A percentile compares a stretch with the other conserved stretches of the same genome.
Evolutionary conservation across 2,888 invertebrate genomes (phyloP).

Genomic region (Protophormia terraenovae): DNA sequence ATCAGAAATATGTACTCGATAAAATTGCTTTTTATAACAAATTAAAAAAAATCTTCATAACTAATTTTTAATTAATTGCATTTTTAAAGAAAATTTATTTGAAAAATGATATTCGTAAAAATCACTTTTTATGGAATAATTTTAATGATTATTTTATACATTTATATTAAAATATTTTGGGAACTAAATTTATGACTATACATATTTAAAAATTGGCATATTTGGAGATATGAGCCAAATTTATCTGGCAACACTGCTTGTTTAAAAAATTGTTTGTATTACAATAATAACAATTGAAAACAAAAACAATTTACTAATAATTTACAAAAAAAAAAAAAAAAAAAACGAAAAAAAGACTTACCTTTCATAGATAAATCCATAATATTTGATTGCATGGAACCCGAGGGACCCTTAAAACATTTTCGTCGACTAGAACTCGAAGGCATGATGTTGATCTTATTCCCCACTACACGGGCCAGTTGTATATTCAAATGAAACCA

Average conservation of each 20-base stretch:
- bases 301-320: neutral
- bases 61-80: no score
- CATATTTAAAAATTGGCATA: no score
- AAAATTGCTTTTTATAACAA: no score
- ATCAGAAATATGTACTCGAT: no score
- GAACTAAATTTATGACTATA: no score
- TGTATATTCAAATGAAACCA: neutral
- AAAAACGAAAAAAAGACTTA: slow-evolving; percentile 67
- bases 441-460: slow-evolving; percentile 39
- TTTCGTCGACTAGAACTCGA: slow-evolving; percentile 4
- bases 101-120: no score
- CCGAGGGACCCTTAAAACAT: neutral
- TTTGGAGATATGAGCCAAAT: neutral
- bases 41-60: no score
- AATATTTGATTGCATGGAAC: slow-evolving; percentile 69
- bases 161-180: no score
- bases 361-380: slow-evolving; percentile 78
- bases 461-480: neutral
- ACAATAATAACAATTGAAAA: neutral
- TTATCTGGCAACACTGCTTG: neutral
- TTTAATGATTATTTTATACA: no score
- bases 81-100: no score
- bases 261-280: no score
- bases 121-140: no score
- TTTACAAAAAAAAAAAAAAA: neutral